These are phyloP conservation scores for Athalia cordata DNA, from an alignment of 2,888 invertebrate species.

Conservation along the genomic window DNA sequence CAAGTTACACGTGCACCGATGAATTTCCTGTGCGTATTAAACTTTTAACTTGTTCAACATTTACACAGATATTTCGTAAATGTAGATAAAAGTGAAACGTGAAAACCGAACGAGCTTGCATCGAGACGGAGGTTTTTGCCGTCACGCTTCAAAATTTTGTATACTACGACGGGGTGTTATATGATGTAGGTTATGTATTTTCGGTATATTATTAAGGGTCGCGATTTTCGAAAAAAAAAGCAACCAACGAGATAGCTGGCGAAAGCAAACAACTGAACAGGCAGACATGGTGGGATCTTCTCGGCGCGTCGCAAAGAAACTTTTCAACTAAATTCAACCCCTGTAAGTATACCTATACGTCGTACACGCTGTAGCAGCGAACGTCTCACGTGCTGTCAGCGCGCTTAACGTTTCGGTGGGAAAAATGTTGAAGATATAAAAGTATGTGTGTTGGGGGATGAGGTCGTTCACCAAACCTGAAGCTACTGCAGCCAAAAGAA, in stretches of 20 bases:
- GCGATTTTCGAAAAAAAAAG: no score
- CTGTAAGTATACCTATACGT: neutral
- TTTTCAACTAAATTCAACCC: slow-evolving; percentile 39
- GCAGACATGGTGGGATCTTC: neutral
- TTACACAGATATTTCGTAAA: no score
- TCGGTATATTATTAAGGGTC: neutral
- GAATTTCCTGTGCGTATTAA: no score
- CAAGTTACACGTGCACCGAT: no score
- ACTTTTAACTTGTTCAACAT: no score
- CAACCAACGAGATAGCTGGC: no score
- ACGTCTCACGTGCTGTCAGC: slow-evolving; percentile 36
- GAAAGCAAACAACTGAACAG: no score
- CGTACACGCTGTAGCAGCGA: neutral
- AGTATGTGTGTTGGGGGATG: slow-evolving; percentile 11
- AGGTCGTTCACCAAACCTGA: neutral
- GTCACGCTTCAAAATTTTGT: no score
- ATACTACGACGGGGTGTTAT: no score
- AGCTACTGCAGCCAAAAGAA: slow-evolving; percentile 19
- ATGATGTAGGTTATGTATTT: no score
- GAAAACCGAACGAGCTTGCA: neutral
- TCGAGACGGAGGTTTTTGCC: no score
- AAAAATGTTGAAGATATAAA: slow-evolving; percentile 50
- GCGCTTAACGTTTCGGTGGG: slow-evolving; percentile 30
- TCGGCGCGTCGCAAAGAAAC: slow-evolving; percentile 15
- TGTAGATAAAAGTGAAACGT: neutral